Conservation (phyloP, 1,140 invertebrate genomes). For the Phymastichus coffea region DNA sequence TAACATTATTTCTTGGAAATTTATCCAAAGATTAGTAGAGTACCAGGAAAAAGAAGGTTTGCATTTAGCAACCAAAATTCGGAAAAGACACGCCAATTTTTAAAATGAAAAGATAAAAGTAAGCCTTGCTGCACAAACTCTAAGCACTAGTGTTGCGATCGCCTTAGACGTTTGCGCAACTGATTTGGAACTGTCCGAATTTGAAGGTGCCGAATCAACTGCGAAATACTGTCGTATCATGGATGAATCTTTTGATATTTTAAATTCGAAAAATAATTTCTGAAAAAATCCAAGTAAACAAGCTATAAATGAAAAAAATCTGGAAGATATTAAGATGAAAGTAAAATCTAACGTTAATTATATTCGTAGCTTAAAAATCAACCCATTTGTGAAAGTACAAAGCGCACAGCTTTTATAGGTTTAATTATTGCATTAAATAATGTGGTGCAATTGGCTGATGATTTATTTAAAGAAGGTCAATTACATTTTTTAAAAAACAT, state of each 20-base stretch:
- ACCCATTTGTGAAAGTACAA: neutral
- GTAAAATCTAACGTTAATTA: neutral
- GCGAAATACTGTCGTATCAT: neutral
- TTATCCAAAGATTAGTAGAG: constrained; percentile 20
- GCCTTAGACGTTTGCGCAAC: neutral
- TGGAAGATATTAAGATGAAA: neutral
- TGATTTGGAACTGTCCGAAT: neutral
- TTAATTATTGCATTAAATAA: neutral
- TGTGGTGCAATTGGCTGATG: neutral
- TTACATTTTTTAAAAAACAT: neutral
- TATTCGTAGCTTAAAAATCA: neutral
- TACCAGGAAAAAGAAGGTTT: constrained; percentile 33
- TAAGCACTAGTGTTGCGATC: constrained; percentile 21
- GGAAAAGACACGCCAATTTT: constrained; percentile 12
- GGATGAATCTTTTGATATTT: neutral
- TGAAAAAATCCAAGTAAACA: neutral
- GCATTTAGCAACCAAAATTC: constrained; percentile 27
- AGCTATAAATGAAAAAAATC: neutral
- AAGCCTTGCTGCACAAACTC: constrained; percentile 30
- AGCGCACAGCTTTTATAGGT: neutral
- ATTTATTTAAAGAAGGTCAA: neutral
- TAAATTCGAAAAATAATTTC: neutral
- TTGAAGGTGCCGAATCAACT: neutral
- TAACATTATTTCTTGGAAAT: constrained; percentile 28
- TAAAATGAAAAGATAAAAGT: constrained; percentile 34